Base-by-base conservation (phyloP, 2,888 invertebrate genomes). In the Drosophila heteroneura region DNA sequence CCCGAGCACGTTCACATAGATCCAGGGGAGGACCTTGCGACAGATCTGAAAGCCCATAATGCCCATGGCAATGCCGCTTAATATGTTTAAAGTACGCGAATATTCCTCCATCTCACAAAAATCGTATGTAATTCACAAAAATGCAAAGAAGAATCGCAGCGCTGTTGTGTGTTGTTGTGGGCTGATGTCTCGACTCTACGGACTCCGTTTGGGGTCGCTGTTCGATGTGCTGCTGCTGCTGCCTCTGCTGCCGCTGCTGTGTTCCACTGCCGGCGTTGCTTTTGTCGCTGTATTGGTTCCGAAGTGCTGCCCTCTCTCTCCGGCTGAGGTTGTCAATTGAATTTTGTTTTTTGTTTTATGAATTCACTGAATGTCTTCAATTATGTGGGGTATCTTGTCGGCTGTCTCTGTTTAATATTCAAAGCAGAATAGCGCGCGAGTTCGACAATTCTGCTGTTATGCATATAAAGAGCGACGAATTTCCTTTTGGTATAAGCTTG, bases 1-100 rank as follows among this genome's bases (percentile, higher is more conserved):
- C 30, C 95, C 95, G 63, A 95, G 84, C 47, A 95, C 77, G 79
- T 93, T 94, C 41, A 91, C 85, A 85, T 93, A 94, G 56, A 92
- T 74, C 93, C 93, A 94, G 35, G 93, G 92, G 41, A 93, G 64
- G 14, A 93, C 85, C 71, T 85, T 91, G 61, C 90, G 87, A n/a
- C 94, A 82, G 37, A 95, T 74, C 70, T 93, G 93, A 52, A 92
- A 90, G 56, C 88, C 85, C 6, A 94, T 88, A 67, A 93, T 84
- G 52, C 86, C 67, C 32, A 93, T 79, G 63, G 92, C 92, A 44
- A 93, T 65, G 52, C 85, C 85, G 54, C 92, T 82, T 37, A 91
- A 61, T 32, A 91, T 61, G 56, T 70, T 80, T 32, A 91, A 70
- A 9, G 77, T 71, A 51, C 79, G 79, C 32, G 84, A 79, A 39